Base-by-base conservation (phyloP, 2,888 invertebrate species). In the Allygus modestus region DNA sequence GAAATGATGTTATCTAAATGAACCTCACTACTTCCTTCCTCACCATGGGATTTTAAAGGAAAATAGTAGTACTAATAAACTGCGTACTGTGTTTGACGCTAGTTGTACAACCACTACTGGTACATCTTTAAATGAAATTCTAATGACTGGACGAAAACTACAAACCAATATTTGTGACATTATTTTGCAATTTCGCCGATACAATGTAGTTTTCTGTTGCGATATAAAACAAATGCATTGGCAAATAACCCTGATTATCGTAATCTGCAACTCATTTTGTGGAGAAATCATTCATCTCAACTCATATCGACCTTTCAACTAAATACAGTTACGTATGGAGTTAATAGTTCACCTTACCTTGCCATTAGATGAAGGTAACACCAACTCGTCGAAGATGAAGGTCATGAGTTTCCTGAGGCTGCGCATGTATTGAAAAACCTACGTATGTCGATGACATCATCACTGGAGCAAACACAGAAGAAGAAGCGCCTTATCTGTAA, bases 151-250 rank as follows among this genome's bases (percentile, higher is more conserved):
- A n/a, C 73, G n/a, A 1, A 41, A 41, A 15, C 20, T 73, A 33
- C 73, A 73, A 73, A 41, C 0, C 11, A 81, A 82, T 71, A 82
- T 82, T 31, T 54, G 54, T 71, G 82, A 82, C 31, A 0, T 81
- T 1, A 4, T 82, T 11, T 31, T 82, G 9, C 46, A 37, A 0
- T 69, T 82, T 23, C 41, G 71, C 17, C 41, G 2, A 41, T 46
- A 69, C 15, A 69, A 82, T n/a, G 17, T 82, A 20, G 82, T 82
- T 7, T 82, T 82, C 9, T 82, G 41, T n/a, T 82, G 82, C 46
- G 82, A 82, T 31, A 69, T 82, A 17, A 20, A 43, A 28, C 20
- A 82, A 20, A 82, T 82, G 71, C 71, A 73, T 20, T 5, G 37
- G 2, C 73, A 71, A 9, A 73, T 73, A 31, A 81, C 26, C 61